Evolutionary conservation across 2,888 invertebrate species (phyloP).

Genomic region (Neuroscelio doddi): DNA sequence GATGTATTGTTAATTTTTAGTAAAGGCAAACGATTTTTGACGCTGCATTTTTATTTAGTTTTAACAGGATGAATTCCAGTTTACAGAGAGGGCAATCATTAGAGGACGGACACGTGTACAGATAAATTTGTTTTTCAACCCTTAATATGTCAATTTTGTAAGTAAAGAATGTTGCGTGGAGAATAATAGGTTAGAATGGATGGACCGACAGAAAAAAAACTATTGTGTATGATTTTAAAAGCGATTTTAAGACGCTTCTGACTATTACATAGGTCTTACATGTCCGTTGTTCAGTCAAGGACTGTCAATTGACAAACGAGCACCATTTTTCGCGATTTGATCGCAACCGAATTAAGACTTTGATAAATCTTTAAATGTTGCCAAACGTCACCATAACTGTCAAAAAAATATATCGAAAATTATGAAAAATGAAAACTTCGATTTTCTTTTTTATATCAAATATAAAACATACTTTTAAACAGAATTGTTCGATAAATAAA

Average conservation of each 20-base stretch:
- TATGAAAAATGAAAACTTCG: background rate
- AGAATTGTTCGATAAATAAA: too few relatives aligned
- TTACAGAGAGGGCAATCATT: background rate
- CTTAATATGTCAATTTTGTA: background rate
- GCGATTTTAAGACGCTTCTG: conserved; percentile 59
- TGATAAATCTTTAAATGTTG: background rate
- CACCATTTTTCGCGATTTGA: conserved; percentile 2
- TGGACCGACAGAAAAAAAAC: conserved; percentile 26
- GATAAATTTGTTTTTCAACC: background rate
- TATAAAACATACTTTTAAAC: too few relatives aligned
- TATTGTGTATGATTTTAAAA: conserved; percentile 61
- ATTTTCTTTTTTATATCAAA: conserved; percentile 2
- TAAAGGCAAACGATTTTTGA: too few relatives aligned
- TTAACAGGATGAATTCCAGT: background rate
- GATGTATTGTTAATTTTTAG: too few relatives aligned
- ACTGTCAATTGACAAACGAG: conserved; percentile 52
- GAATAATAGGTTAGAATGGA: background rate
- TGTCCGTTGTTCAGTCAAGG: conserved; percentile 64
- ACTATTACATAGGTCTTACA: conserved; percentile 66
- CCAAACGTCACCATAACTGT: background rate
- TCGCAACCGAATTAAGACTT: background rate
- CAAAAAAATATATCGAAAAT: conserved; percentile 4
- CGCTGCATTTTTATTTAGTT: background rate
- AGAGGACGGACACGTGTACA: conserved; percentile 9
- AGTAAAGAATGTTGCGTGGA: background rate